These are phyloP conservation scores for Ctenochaetus hawaiiensis DNA, from an alignment of 2,797 vertebrate species.

Conservation along the genomic window DNA sequence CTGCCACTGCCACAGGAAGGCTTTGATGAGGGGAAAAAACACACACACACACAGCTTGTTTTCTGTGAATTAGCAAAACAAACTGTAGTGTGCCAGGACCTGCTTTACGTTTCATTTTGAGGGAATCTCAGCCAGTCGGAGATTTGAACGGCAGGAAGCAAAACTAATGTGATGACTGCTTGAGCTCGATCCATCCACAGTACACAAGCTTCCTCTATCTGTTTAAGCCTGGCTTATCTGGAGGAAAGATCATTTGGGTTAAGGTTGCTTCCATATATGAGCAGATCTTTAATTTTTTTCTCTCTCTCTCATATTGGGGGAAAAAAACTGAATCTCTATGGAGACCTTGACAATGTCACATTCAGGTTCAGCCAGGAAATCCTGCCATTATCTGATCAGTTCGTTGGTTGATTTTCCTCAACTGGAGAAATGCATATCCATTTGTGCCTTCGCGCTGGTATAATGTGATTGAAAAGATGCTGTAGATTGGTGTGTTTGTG, in stretches of 20 bases:
- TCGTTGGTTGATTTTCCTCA: conserved; percentile 12
- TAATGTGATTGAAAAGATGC: conserved; percentile 1
- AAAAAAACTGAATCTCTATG: conserved; percentile 38
- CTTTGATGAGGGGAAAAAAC: conserved; percentile 35
- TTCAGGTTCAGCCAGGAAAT: conserved; percentile 32
- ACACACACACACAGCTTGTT: conserved; percentile 5
- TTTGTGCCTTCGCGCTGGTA: neutral
- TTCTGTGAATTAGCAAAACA: conserved; percentile 21
- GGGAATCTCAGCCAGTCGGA: neutral
- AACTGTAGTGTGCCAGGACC: too few relatives aligned
- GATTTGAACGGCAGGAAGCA: conserved; percentile 19
- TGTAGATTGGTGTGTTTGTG: conserved; percentile 4
- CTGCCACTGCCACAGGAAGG: neutral
- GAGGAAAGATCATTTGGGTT: conserved; percentile 21
- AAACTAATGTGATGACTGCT: conserved; percentile 23
- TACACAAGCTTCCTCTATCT: neutral
- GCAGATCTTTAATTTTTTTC: neutral
- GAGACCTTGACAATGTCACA: conserved; percentile 50
- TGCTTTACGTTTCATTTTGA: too few relatives aligned
- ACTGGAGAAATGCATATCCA: conserved; percentile 4
- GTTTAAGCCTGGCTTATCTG: conserved; percentile 24
- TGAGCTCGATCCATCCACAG: conserved; percentile 13
- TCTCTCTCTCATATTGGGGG: conserved; percentile 1
- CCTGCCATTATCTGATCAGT: conserved; percentile 51
- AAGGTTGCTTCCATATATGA: conserved; percentile 10